Base-by-base conservation (phyloP, 2,888 invertebrate genomes). In the Drosophila neutralis region DNA sequence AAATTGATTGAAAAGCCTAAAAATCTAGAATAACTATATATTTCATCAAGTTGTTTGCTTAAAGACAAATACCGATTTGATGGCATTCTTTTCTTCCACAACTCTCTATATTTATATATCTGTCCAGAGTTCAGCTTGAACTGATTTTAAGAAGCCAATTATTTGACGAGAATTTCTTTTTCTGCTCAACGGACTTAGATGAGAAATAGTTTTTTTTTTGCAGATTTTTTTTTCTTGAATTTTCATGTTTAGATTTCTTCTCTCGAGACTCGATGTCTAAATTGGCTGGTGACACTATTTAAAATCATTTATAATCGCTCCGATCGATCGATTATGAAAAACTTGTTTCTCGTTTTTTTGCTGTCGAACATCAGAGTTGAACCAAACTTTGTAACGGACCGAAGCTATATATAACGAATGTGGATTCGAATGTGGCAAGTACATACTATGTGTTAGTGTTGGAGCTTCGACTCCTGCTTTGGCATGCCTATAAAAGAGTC, bases 251-350 rank as follows among this genome's bases (percentile, higher is more conserved):
- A 13, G 21, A 45, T 45, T 24, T 45, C 21, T 45, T 45, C 15
- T 45, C 24, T 15, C 15, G 15, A 45, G 24, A 15, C 2, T 15
- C 24, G 45, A 24, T 45, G 8, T 45, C 15, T 45, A 24, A 45
- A 45, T 45, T 24, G 45, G 15, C 24, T 24, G 45, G 45, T 24
- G 45, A 45, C 45, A 45, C 45, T 45, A 24, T 45, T 45, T 24
- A 45, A 45, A 45, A 45, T 45, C 21, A 24, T 45, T 45, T 15
- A 45, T 24, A 45, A 45, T 45, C 45, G 15, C 45, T 24, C 15
- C 21, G 15, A 51, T 51, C 29, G 51, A 29, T 51, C 51, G 51
- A 51, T 51, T 51, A 51, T 51, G 51, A 51, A 51, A 51, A 51
- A 29, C 51, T 29, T 51, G 51, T 51, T 51, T 29, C 45, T 24